Evolutionary conservation across 2,888 invertebrate species (phyloP), one percentile per base, ranked within the genome.

Genomic region (Lithosia quadra): DNA sequence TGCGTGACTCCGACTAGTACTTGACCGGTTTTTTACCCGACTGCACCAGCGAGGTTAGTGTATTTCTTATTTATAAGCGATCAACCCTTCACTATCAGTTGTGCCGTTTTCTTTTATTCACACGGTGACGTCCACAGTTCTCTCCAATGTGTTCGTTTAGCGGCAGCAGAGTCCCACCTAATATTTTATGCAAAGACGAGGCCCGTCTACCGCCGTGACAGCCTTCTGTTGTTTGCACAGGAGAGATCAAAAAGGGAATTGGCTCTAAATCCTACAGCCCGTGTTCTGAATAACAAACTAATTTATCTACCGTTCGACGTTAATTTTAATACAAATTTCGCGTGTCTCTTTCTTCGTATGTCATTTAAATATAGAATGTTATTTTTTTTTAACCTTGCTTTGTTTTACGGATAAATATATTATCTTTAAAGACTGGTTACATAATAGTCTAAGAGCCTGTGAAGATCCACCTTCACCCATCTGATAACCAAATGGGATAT

Each of bases 221-320:
- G 89, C 90, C 88, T 89, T 88, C 88, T 90, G 90, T 90, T 93
- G 92, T 93, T 92, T 91, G 90, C 88, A 84, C 87, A 80, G 86
- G 85, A 91, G 90, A 92, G 92, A 93, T 93, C 93, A 93, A 91
- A 92, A 93, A 90, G 91, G 91, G 92, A 93, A 93, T 93, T 92
- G 93, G 85, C 91, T 88, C 88, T 88, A 91, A 93, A 93, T 92
- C 92, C 92, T 84, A 81, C 67, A 73, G 81, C 80, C 82, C 90
- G 90, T 90, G 92, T 88, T 86, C 88, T 85, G 93, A 92, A 93
- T 93, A 92, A 90, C 90, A 91, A 92, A 91, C 88, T 89, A 90
- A 92, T 92, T 91, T 90, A 87, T 89, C 88, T 83, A 72, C 75
- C 77, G 81, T 86, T 86, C 81, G 81, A 80, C 81, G 82, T 77